A percentile compares a stretch with the other conserved stretches of the same genome.
Evolutionary conservation across 2,888 invertebrate genomes (phyloP).

Genomic region (Microctonus hyperodae): DNA sequence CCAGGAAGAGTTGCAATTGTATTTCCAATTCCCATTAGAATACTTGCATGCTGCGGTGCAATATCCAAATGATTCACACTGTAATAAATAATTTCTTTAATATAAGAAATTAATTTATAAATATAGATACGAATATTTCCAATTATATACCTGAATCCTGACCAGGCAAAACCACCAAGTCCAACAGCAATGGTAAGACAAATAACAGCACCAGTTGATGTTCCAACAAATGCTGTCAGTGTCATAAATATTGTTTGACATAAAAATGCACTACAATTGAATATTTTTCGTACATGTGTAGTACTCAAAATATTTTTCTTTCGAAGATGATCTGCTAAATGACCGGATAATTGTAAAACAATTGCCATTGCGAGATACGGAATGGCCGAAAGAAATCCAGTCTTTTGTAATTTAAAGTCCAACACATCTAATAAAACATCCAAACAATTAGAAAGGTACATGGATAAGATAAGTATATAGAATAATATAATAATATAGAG

Average conservation of each 20-base stretch:
- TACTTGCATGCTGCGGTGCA: slow-evolving; percentile 89
- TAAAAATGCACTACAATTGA: slow-evolving; percentile 78
- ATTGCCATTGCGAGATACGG: slow-evolving; percentile 91
- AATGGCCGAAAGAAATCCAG: slow-evolving; percentile 84
- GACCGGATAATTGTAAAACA: slow-evolving; percentile 80
- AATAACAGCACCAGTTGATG: slow-evolving; percentile 75
- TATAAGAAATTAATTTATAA: neutral
- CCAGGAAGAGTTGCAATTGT: slow-evolving; percentile 91
- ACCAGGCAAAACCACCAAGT: slow-evolving; percentile 91
- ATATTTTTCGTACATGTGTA: slow-evolving; percentile 77
- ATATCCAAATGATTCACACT: slow-evolving; percentile 88
- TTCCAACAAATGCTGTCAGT: slow-evolving; percentile 76
- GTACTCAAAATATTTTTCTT: slow-evolving; percentile 72
- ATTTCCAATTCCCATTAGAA: slow-evolving; percentile 91
- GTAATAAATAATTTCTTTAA: no score
- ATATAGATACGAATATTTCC: slow-evolving; percentile 4
- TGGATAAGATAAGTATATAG: neutral
- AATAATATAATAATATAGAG: neutral
- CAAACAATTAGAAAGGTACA: slow-evolving; percentile 3
- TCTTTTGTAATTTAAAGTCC: slow-evolving; percentile 76
- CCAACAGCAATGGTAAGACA: slow-evolving; percentile 89
- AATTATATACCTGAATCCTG: slow-evolving; percentile 79
- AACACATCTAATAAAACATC: slow-evolving; percentile 76
- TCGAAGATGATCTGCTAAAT: slow-evolving; percentile 81
- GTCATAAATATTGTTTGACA: slow-evolving; percentile 89